A percentile compares a stretch with the other conserved stretches of the same genome.
These are phyloP conservation scores for Peromyscus eremicus DNA, from an alignment of 2,797 vertebrate species.

Conservation along the genomic window DNA sequence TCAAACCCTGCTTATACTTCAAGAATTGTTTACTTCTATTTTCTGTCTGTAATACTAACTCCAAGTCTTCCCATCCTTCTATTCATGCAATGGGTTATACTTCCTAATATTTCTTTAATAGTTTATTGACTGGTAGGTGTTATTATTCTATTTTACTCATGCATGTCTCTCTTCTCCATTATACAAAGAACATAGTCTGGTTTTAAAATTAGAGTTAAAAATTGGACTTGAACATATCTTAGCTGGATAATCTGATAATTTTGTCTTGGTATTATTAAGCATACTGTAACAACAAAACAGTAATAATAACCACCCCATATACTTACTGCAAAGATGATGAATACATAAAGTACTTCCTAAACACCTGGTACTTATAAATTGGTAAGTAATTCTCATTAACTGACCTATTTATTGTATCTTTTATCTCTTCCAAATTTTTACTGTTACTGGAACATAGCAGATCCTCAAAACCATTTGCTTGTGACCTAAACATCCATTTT, in stretches of 20 bases:
- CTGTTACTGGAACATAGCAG: not conserved
- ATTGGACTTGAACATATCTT: not conserved
- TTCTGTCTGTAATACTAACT: not conserved
- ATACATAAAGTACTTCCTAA: not conserved
- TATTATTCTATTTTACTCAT: not conserved
- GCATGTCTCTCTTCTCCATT: not conserved
- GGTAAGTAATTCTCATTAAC: not conserved
- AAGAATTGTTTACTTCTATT: not conserved
- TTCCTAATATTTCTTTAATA: not conserved
- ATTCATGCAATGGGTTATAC: not conserved
- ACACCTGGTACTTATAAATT: not conserved
- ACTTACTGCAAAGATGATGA: not conserved
- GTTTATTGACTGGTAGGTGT: not conserved
- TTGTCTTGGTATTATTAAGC: not conserved
- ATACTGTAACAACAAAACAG: not conserved
- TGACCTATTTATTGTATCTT: not conserved
- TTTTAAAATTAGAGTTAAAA: not conserved
- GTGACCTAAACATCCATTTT: not conserved
- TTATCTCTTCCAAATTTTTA: not conserved
- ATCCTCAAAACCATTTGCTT: not conserved
- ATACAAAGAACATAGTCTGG: not conserved
- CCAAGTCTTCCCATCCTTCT: not conserved
- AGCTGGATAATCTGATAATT: not conserved
- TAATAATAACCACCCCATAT: not conserved
- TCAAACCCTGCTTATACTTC: not conserved